Evolutionary conservation across 2,113 vertebrate species (phyloP).

Genomic region (Xiphias gladius): DNA sequence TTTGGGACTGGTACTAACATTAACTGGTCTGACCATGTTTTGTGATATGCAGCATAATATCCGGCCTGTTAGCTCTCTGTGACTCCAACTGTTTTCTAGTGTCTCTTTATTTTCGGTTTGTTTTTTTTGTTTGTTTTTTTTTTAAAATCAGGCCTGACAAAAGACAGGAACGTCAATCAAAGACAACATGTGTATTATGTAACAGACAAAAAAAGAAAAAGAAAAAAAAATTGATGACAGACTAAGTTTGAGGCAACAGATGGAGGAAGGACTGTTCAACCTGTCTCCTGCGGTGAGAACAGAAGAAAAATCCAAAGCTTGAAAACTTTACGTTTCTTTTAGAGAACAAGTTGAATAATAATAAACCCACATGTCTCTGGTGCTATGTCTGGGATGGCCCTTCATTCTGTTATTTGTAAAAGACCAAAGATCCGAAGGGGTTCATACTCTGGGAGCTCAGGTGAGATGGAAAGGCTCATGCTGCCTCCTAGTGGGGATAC

Average conservation of each 20-base stretch:
- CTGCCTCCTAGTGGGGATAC: constrained; percentile 59
- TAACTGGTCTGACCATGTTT: background rate
- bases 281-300: background rate
- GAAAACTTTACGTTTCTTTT: background rate
- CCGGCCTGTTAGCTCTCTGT: background rate
- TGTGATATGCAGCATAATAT: background rate
- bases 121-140: too few species aligned
- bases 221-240: background rate
- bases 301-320: background rate
- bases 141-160: background rate
- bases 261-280: fast-evolving
- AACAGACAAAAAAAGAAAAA: too few species aligned
- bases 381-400: background rate
- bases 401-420: background rate
- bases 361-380: background rate
- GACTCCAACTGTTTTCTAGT: background rate
- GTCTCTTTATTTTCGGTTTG: too few species aligned
- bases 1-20: background rate
- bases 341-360: background rate
- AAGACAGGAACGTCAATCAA: background rate
- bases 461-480: constrained; percentile 42
- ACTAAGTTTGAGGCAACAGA: background rate
- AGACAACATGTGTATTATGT: background rate
- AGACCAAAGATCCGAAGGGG: background rate
- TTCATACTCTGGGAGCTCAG: background rate